Evolutionary conservation across 2,797 vertebrate genomes (phyloP), one percentile per base, ranked within the genome.

Genomic region (Cryptoprocta ferox): DNA sequence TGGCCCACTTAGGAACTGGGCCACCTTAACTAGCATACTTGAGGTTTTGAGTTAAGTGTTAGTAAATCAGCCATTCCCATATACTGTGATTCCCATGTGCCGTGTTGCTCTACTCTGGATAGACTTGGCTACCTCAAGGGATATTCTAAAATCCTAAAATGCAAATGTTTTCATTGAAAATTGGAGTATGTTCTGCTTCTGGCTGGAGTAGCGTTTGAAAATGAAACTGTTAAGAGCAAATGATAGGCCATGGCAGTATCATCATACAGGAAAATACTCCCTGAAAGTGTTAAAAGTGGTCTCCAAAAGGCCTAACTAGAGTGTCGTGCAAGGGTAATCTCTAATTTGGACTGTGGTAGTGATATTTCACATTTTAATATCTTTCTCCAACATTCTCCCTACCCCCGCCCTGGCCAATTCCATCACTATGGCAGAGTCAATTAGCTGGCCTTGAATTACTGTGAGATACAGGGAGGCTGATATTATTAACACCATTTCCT

Each of bases 401-500:
- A 8, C 66, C 61, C 35, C 24, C 24, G 7, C 70, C 65, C 2
- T 13, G 42, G 71, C 73, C 73, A 75, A 70, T 92, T 85, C 68
- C 14, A 82, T 82, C 95, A 92, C 56, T 37, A 48, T n/a, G 45
- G 48, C 48, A 13, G 32, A 90, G 48, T 56, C 90, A 95, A 90
- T 95, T 96, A 92, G 94, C 87, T 82, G 68, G 48, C 56, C 48
- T 90, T 50, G 89, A 79, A 94, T 95, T 81, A 94, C 37, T 96
- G 66, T 81, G 92, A 90, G 80, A 82, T 87, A 59, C 7, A 45
- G n/a, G 70, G 83, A 95, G 70, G 90, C 18, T 91, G 56, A 26
- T 75, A 79, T 79, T 94, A 93, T 90, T 91, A 73, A 85, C 42
- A 76, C 63, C 65, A 92, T 95, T 96, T 97, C 39, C 94, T 76